A percentile compares a stretch with the other conserved stretches of the same genome.
Evolutionary conservation across 2,888 invertebrate genomes (phyloP).

Genomic region (Drosophila meridionalis): DNA sequence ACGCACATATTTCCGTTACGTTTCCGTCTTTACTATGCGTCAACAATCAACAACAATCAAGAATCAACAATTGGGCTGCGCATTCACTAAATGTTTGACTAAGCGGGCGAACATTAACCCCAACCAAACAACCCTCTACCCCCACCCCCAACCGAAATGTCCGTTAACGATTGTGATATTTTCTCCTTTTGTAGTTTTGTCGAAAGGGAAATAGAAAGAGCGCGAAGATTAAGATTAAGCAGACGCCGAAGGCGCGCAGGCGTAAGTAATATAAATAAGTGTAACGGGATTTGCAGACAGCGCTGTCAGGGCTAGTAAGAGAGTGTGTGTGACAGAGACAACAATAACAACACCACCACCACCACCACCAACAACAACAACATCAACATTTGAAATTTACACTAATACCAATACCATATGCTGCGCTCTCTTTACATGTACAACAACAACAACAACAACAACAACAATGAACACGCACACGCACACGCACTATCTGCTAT

Average conservation of each 20-base stretch:
- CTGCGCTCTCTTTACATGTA: constrained; percentile 64
- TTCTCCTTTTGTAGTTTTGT: constrained; percentile 74
- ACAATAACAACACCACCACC: neutral
- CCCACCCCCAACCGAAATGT: constrained; percentile 4
- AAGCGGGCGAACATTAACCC: constrained; percentile 52
- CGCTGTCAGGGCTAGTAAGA: constrained; percentile 2
- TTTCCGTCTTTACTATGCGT: constrained; percentile 9
- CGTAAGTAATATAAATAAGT: constrained; percentile 61
- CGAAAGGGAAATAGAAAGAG: constrained; percentile 71
- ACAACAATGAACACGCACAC: constrained; percentile 24
- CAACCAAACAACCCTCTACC: neutral
- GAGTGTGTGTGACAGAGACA: constrained; percentile 2
- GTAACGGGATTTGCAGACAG: constrained; percentile 5
- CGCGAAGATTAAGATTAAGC: constrained; percentile 61
- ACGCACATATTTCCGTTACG: constrained; percentile 12
- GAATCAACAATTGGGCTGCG: constrained; percentile 18
- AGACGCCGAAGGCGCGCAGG: constrained; percentile 45
- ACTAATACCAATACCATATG: constrained; percentile 38
- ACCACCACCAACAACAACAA: neutral
- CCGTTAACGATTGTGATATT: constrained; percentile 27
- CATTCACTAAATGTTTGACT: constrained; percentile 50
- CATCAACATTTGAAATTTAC: constrained; percentile 8
- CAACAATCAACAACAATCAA: constrained; percentile 10
- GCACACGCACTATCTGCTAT: constrained; percentile 9
- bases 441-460: constrained; percentile 32